Base-by-base conservation (phyloP, 2,113 vertebrate genomes). In the Stegastes partitus region DNA sequence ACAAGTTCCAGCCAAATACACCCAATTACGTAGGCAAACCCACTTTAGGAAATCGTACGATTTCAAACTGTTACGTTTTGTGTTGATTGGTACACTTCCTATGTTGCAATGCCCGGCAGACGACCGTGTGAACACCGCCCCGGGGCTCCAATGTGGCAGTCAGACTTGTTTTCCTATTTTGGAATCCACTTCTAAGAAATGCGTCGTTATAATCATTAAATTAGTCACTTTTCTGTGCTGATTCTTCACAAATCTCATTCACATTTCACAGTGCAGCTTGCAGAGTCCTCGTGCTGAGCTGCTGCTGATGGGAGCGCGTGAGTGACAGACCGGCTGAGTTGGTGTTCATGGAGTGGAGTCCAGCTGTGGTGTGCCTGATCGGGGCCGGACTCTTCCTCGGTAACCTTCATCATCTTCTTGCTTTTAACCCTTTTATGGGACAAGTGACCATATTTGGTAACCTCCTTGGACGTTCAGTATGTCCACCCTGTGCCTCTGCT, bases 261-360 rank as follows among this genome's bases (percentile, higher is more conserved):
- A 22, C 10, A 6, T 22, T 65, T 21, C 71, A 54, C 50, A 34
- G 28, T 12, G 3, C 39, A 42, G 37, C 11, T 2, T 23, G 6
- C 37, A 68, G 56, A 22, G 14, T 45, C 39, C 22, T 23, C 1
- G 11, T 22, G 42, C 21, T 9, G 47, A 62, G 55, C 31, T 0
- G 1, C 25, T 25, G 39, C 23, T 22, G 50, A 78, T 70, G 69
- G 18, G 50, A 37, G 37, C n/a, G 4, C 44, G 55, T 19, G 61
- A 26, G 10, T 67, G 79, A 83, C n/a, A 65, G 25, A 81, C 39
- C 5, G 0, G 11, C 4, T 23, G 22, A 0, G 11, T 5, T 23
- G 28, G 51, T 34, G 21, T 34, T 71, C 21, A 87, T 87, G 89
- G 84, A 82, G 63, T 10, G 1, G 49, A 61, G 22, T 11, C 23